Base-by-base conservation (phyloP, 2,113 vertebrate species). In the Megaptera novaeangliae region DNA sequence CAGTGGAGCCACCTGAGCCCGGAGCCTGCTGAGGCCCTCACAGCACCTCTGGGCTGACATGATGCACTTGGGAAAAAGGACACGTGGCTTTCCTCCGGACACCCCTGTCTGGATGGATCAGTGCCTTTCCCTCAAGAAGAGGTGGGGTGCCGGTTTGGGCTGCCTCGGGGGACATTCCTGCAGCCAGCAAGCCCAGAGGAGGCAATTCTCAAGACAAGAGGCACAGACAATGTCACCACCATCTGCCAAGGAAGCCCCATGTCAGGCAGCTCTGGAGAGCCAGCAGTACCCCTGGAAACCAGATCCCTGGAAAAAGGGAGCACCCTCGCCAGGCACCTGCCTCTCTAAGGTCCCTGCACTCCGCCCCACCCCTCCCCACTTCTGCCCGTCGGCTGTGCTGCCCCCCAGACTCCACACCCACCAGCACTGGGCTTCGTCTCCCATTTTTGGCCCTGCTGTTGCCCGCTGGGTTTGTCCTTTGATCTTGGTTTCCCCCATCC, bases 1-100 rank as follows among this genome's bases (percentile, higher is more conserved):
- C 20, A 1, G 0, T 0, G 2, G 55, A 85, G 25, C 64, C 6
- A 2, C 31, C 41, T 49, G 25, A 31, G 17, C 2, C 4, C 7
- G 3, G n/a, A 75, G 14, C 69, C 13, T 39, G 0, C 14, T 2
- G 2, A 61, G 39, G n/a, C 11, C 34, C 66, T 44, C 14, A 0
- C 49, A 6, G 57, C 0, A 0, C n/a, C 9, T 49, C 80, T 66
- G 75, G 39, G 77, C 13, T 46, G 3, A 8, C 41, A 63, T 74
- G 34, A 63, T 8, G 13, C 8, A 5, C 3, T 31, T 39, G 55
- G 44, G 36, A 2, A 1, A 13, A 23, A 57, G 61, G 46, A 17
- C 1, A 0, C 27, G 17, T 23, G 61, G 39, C 80, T 68, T 31
- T 59, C 25, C 18, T 39, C 49, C 17, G 1, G 36, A 34, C 23